Percentiles rank a stretch among this genome's conserved stretches.
phyloP scores from a whole-genome alignment of 1,140 invertebrate genomes.

The Lamellibrachia luymesi region DNA sequence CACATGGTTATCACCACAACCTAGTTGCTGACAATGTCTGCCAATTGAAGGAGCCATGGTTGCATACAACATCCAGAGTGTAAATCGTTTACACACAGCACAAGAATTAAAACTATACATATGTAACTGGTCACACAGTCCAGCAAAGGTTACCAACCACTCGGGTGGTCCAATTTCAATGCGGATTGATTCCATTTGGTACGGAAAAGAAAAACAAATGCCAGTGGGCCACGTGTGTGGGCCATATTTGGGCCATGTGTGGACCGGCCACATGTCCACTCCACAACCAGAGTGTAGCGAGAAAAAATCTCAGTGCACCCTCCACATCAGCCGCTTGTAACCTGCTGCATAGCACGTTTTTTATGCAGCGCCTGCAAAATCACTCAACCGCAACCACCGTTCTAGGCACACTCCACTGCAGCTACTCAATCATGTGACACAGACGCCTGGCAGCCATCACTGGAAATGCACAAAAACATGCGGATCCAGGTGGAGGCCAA shows the following conservation, averaged over 20 bases:
- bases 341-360: background rate
- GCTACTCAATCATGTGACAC: background rate
- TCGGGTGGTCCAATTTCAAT: background rate
- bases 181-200: background rate
- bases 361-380: background rate
- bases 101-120: background rate
- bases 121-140: background rate
- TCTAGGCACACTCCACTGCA: background rate
- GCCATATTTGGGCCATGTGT: background rate
- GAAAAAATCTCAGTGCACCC: background rate
- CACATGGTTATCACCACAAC: background rate
- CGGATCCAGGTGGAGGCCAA: too few species aligned
- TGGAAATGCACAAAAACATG: background rate
- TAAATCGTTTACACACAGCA: background rate
- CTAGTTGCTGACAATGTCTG: background rate
- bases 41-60: background rate
- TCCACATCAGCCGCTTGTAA: background rate
- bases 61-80: background rate
- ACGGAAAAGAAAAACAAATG: background rate
- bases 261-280: background rate
- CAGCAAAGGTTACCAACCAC: background rate
- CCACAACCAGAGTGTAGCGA: background rate
- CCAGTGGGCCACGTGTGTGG: background rate
- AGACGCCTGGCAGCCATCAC: background rate
- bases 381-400: background rate